Evolutionary conservation across 2,888 invertebrate genomes (phyloP), one percentile per base, ranked within the genome.

Genomic region (Stictocephala bisonia): DNA sequence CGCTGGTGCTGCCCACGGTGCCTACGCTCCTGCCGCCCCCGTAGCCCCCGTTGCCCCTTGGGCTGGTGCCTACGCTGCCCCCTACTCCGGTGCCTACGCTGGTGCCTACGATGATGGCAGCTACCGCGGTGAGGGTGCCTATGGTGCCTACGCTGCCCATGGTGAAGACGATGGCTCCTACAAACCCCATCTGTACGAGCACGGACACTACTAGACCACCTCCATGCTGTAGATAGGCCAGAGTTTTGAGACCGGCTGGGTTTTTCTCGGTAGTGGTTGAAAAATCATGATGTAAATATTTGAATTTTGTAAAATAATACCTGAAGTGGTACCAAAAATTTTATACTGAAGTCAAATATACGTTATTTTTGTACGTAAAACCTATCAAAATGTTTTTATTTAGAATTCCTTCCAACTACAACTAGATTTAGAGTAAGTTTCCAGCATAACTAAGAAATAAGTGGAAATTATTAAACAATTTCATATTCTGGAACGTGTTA

Each of bases 151-250:
- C 18, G 68, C 24, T n/a, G 64, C 58, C 44, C 41, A 44, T 27
- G 24, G 44, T 27, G 67, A 64, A 29, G 69, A 68, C 64, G 70
- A 71, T 27, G 70, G 70, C 41, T 71, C 70, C 18, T 71, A 71
- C 70, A 71, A 71, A 29, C 70, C 70, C 31, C 71, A 70, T 31
- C 71, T 71, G 35, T 66, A 66, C 67, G 72, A 67, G 66, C 56
- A 41, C 48, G 66, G 44, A 66, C 60, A 64, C 58, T 48, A 53
- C 51, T 64, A 27, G 27, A 4, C 15, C n/a, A n/a, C n/a, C 44
- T 15, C 3, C 40, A 31, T 18, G 60, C 60, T 60, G 60, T 35
- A 60, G 60, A 60, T 60, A 60, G 60, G 22, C 60, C 60, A 60
- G 60, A 60, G 60, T 35, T 60, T 13, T 13, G 60, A 60, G 60